Evolutionary conservation across 2,113 vertebrate species (phyloP), one percentile per base, ranked within the genome.

Genomic region (Nesospiza acunhae): DNA sequence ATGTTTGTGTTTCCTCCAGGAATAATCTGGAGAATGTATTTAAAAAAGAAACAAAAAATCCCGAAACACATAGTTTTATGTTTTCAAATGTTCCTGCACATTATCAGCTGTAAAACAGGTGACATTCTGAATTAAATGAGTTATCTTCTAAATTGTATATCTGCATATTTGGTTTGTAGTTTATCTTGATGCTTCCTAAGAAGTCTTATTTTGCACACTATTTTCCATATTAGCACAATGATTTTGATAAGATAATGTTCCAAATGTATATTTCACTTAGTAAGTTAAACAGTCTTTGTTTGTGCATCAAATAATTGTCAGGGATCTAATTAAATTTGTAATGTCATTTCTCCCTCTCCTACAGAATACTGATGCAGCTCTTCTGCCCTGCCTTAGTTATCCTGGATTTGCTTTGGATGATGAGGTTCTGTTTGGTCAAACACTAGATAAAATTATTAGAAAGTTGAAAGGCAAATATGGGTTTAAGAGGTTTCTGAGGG

Each of bases 401-500:
- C 99, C 99, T 41, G 99, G 99, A 0, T 99, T 99, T 94, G 99
- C 99, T 14, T 98, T 99, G 84, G 99, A 99, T 37, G 99, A 99
- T 60, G 99, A 99, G 41, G 98, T 98, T 77, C 98, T 99, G 31
- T 99, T 98, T 96, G 97, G 86, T 83, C 99, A 99, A 96, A 99
- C 99, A 2, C 97, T 99, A 56, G 99, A 99, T 94, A 99, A 99
- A 97, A 97, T 99, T 11, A 92, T 99, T 33, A 98, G 99, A 78
- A 99, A 99, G 96, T 79, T 99, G 60, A 98, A 98, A 68, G 99
- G 99, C 33, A 99, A 98, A 94, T 99, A 99, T 0, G 99, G 99
- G 33, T 99, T 99, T 96, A 99, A 99, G 37, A 98, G 99, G 21
- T 99, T 99, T 97, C 97, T 99, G 89, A 97, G 99, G 39, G 99